These are phyloP conservation scores for Epistrophella euchroma DNA, from an alignment of 2,888 invertebrate genomes.

Conservation along the genomic window DNA sequence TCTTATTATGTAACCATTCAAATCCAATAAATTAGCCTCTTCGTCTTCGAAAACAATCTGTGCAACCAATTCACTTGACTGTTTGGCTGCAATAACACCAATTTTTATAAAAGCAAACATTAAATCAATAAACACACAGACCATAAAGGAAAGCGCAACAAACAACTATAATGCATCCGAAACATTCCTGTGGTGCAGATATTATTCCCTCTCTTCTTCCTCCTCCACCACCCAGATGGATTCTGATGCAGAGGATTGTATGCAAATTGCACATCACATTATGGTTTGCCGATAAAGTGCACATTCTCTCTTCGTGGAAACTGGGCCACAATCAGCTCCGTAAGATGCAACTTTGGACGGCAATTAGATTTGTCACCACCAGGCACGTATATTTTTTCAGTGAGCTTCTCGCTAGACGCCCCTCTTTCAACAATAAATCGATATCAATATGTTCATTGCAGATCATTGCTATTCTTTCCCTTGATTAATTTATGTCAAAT, in stretches of 20 bases:
- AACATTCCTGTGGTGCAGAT: slow-evolving; percentile 23
- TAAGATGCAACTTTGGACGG: slow-evolving; percentile 32
- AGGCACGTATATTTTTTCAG: slow-evolving; percentile 17
- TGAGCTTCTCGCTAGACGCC: slow-evolving; percentile 48
- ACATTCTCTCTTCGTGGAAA: slow-evolving; percentile 43
- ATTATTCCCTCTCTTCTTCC: neutral
- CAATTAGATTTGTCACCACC: slow-evolving; percentile 66
- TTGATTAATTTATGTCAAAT: slow-evolving; percentile 67
- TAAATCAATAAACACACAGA: slow-evolving; percentile 70
- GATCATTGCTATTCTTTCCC: slow-evolving; percentile 28
- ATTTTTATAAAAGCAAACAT: slow-evolving; percentile 40
- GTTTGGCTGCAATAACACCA: slow-evolving; percentile 21
- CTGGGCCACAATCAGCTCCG: slow-evolving; percentile 60
- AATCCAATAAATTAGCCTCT: slow-evolving; percentile 46
- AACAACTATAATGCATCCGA: slow-evolving; percentile 24
- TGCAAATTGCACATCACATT: slow-evolving; percentile 61
- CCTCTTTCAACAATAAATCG: slow-evolving; percentile 57
- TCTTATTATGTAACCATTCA: slow-evolving; percentile 38
- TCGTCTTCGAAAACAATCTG: slow-evolving; percentile 47
- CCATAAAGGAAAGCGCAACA: slow-evolving; percentile 54
- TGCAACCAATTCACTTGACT: slow-evolving; percentile 49
- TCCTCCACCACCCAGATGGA: neutral
- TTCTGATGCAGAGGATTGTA: slow-evolving; percentile 12
- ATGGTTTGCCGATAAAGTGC: slow-evolving; percentile 45
- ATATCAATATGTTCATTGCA: slow-evolving; percentile 42